Conservation (phyloP, 1,140 invertebrate species). For the Dendroctonus valens region DNA sequence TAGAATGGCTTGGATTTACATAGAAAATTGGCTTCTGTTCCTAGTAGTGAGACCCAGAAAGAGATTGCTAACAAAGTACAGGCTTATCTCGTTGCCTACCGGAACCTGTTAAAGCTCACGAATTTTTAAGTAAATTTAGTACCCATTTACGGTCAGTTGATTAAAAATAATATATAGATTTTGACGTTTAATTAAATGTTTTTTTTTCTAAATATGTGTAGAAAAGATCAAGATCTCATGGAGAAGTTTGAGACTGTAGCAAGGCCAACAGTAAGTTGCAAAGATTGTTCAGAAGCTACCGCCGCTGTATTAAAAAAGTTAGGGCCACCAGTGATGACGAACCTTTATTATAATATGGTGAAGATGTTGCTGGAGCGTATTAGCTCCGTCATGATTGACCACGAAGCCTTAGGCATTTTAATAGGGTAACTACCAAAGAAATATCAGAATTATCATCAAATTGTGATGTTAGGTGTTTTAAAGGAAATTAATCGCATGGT, state of each 20-base stretch:
- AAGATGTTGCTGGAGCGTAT: conserved; percentile 89
- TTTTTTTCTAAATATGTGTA: background rate
- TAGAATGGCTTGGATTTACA: conserved; percentile 84
- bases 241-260: conserved; percentile 84
- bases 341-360: conserved; percentile 92
- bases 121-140: conserved; percentile 89
- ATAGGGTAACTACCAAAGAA: conserved; percentile 50
- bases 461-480: too few species aligned
- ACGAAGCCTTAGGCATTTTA: conserved; percentile 74
- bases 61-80: conserved; percentile 58
- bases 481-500: too few species aligned
- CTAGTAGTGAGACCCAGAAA: conserved; percentile 65
- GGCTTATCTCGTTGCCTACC: conserved; percentile 75
- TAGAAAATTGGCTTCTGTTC: conserved; percentile 59
- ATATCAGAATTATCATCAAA: too few species aligned
- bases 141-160: conserved; percentile 65
- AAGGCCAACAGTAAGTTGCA: conserved; percentile 83
- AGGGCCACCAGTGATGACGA: conserved; percentile 90
- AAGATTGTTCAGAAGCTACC: conserved; percentile 83
- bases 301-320: conserved; percentile 88
- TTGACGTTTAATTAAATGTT: background rate
- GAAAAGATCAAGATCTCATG: conserved; percentile 69
- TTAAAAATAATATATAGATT: background rate
- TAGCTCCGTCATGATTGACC: conserved; percentile 94
- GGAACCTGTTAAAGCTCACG: conserved; percentile 88